Evolutionary conservation across 1,140 invertebrate species (phyloP).

Genomic region (Tetraneura akinire): DNA sequence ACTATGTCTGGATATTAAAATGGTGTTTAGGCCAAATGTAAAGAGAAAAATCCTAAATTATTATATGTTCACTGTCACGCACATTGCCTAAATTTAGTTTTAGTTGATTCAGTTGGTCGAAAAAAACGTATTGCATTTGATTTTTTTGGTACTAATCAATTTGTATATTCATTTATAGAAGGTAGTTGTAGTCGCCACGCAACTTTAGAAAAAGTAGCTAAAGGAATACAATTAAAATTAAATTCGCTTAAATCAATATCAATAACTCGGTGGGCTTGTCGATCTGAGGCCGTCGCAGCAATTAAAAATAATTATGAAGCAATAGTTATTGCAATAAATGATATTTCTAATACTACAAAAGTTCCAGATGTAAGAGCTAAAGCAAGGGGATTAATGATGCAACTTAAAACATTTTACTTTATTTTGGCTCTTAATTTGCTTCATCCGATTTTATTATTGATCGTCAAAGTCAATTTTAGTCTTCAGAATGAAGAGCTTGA

Average conservation of each 20-base stretch:
- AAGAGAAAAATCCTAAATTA: conserved; percentile 3
- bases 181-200: conserved; percentile 52
- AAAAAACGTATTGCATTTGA: conserved; percentile 16
- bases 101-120: conserved; percentile 5
- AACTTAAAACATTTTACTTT: conserved; percentile 45
- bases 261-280: conserved; percentile 51
- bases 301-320: conserved; percentile 40
- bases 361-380: conserved; percentile 44
- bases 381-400: neutral
- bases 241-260: conserved; percentile 52
- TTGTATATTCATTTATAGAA: conserved; percentile 51
- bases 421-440: neutral
- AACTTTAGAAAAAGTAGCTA: conserved; percentile 51
- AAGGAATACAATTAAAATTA: conserved; percentile 40
- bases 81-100: neutral
- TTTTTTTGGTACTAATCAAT: conserved; percentile 50
- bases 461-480: neutral
- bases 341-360: neutral
- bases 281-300: conserved; percentile 50
- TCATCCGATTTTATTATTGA: neutral
- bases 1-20: neutral
- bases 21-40: neutral
- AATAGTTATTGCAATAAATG: conserved; percentile 42
- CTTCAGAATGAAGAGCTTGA: neutral
- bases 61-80: neutral